A percentile compares a stretch with the other conserved stretches of the same genome.
phyloP scores from a whole-genome alignment of 1,140 invertebrate genomes.

The Pogonus chalceus region DNA sequence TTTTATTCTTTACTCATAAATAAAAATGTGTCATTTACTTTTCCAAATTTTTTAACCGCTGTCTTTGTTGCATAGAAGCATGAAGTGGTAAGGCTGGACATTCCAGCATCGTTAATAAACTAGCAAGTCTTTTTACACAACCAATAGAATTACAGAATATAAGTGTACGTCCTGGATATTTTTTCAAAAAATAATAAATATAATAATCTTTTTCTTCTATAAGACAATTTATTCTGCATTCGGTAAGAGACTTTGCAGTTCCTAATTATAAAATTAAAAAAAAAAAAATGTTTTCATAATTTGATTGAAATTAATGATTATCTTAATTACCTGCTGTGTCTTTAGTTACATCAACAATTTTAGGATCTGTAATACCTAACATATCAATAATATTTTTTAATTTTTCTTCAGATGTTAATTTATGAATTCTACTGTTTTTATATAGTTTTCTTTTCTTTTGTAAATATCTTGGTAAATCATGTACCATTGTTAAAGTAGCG shows the following conservation, averaged over 20 bases:
- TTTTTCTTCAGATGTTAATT: conserved; percentile 60
- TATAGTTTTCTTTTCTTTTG: conserved; percentile 47
- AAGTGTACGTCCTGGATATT: conserved; percentile 78
- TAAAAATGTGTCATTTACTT: conserved; percentile 36
- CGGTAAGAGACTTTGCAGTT: conserved; percentile 72
- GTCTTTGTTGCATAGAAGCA: conserved; percentile 90
- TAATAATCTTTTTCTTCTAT: conserved; percentile 85
- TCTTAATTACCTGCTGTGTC: conserved; percentile 42
- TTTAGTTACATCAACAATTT: conserved; percentile 87
- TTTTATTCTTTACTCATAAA: too few species aligned
- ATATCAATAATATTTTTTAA: conserved; percentile 58
- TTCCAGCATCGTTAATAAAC: conserved; percentile 69
- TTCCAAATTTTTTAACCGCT: conserved; percentile 90
- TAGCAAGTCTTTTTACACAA: conserved; percentile 75
- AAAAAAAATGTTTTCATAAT: background rate
- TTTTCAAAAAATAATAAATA: conserved; percentile 83
- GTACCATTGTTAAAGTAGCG: conserved; percentile 88
- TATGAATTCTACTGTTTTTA: conserved; percentile 47
- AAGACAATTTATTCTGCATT: conserved; percentile 67
- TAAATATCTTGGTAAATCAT: conserved; percentile 69
- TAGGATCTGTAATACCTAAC: conserved; percentile 77
- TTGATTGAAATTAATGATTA: background rate
- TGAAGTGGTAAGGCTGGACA: conserved; percentile 78
- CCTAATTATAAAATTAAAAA: conserved; percentile 37
- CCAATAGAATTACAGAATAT: conserved; percentile 98